Evolutionary conservation across 2,888 invertebrate species (phyloP), one percentile per base, ranked within the genome.

Genomic region (Gisinianus flammeolus): DNA sequence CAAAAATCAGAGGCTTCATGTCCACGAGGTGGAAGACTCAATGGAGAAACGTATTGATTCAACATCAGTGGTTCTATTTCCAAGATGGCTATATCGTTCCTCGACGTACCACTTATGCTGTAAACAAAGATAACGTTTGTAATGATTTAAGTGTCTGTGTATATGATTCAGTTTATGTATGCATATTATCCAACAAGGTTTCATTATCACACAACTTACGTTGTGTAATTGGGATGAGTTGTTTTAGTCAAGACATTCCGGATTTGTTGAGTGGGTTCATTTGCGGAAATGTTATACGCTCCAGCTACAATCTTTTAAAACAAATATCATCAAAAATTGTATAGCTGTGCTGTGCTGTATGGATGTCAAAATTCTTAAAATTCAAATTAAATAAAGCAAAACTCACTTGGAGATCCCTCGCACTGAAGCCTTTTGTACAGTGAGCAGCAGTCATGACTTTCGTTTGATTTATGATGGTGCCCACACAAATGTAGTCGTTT

Each of bases 371-470:
- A 44, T 10, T 6, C 8, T 10, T 6, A 16, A 6, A 44, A n/a
- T 5, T n/a, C 4, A 54, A 54, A 12, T 19, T 19, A 54, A 3
- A 54, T 16, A 3, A 54, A 8, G 5, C 4, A 54, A 54, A 22
- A 54, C 33, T 24, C 19, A 74, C 76, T 30, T 52, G 26, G 10
- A 76, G 35, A 30, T 67, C 68, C 10, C 16, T 24, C 12, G 44
- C 12, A 28, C 10, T n/a, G 30, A 26, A n/a, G 4, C n/a, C 0
- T n/a, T 44, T 24, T 5, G 71, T 67, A 44, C 79, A 79, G 19
- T 79, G 79, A 10, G 79, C 76, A 28, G 79, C 79, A 12, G 79
- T 79, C 19, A 76, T 10, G 19, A 79, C 28, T 52, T 66, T n/a
- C 5, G 62, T 64, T 4, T 4, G 30, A 67, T 8, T 74, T 26